These are phyloP conservation scores for Cephus rjabovi DNA, from an alignment of 2,888 invertebrate genomes.

Conservation along the genomic window DNA sequence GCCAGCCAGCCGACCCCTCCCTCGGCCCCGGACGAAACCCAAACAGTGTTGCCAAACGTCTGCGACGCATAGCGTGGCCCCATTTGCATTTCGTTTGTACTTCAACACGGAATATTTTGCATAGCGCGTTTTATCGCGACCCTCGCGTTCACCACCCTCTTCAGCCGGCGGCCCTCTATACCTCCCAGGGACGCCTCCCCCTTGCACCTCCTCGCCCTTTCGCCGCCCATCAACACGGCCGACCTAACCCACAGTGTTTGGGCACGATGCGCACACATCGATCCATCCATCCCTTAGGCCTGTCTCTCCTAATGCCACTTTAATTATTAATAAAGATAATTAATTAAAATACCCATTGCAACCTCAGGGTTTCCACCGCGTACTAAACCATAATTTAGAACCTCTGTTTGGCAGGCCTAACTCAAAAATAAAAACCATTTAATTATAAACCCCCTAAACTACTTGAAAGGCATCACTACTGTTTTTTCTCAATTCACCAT, in stretches of 20 bases:
- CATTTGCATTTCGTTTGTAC: conserved; percentile 64
- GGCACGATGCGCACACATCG: conserved; percentile 31
- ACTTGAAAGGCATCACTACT: too few relatives aligned
- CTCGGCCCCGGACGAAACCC: conserved; percentile 50
- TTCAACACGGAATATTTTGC: conserved; percentile 59
- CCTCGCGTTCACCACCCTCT: too few relatives aligned
- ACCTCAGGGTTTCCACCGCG: not conserved
- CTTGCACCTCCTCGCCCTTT: conserved; percentile 22
- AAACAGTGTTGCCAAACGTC: conserved; percentile 65
- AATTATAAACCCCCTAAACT: too few relatives aligned
- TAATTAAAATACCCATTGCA: not conserved
- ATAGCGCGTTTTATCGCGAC: conserved; percentile 43
- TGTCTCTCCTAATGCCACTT: too few relatives aligned
- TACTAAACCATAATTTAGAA: too few relatives aligned
- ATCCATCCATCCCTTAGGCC: conserved; percentile 14
- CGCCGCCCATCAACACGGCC: not conserved
- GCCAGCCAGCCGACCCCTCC: conserved; percentile 17
- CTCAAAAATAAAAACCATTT: too few relatives aligned
- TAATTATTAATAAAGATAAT: too few relatives aligned
- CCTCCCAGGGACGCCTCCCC: not conserved
- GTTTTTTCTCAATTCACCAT: too few relatives aligned
- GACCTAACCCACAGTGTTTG: conserved; percentile 28
- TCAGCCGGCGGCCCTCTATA: not conserved
- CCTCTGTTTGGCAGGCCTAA: too few relatives aligned
- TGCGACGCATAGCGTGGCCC: conserved; percentile 55